phyloP scores from a whole-genome alignment of 1,140 invertebrate genomes.

The Pseudobourletiella spinata region DNA sequence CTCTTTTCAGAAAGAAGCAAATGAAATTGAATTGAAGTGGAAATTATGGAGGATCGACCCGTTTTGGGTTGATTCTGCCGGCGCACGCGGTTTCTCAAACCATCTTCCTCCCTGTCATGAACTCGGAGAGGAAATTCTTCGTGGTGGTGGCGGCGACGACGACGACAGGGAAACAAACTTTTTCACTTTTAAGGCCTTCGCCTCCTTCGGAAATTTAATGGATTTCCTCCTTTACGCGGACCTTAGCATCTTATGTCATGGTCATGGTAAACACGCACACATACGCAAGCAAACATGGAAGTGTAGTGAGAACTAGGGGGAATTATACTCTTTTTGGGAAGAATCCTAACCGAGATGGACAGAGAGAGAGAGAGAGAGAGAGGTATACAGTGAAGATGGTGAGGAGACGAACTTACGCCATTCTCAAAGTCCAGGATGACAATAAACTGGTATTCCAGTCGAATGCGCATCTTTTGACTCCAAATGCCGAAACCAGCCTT shows the following conservation, averaged over 20 bases:
- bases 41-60: constrained; percentile 2
- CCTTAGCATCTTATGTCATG: background rate
- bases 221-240: background rate
- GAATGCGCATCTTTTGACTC: constrained; percentile 95
- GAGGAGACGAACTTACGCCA: constrained; percentile 74
- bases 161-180: no score
- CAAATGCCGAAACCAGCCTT: constrained; percentile 91
- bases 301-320: no score
- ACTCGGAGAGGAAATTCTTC: no score
- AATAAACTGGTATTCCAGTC: constrained; percentile 75
- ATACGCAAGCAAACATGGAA: background rate
- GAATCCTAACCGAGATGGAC: no score
- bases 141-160: background rate
- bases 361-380: no score
- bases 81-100: background rate
- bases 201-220: background rate
- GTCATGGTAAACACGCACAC: background rate
- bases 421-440: constrained; percentile 94
- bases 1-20: no score
- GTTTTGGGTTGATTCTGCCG: background rate
- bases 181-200: background rate
- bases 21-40: constrained; percentile 2
- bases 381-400: no score
- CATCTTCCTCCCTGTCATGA: background rate
- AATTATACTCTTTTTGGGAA: no score